phyloP scores from a whole-genome alignment of 2,797 vertebrate genomes.

The Phataginus tricuspis region DNA sequence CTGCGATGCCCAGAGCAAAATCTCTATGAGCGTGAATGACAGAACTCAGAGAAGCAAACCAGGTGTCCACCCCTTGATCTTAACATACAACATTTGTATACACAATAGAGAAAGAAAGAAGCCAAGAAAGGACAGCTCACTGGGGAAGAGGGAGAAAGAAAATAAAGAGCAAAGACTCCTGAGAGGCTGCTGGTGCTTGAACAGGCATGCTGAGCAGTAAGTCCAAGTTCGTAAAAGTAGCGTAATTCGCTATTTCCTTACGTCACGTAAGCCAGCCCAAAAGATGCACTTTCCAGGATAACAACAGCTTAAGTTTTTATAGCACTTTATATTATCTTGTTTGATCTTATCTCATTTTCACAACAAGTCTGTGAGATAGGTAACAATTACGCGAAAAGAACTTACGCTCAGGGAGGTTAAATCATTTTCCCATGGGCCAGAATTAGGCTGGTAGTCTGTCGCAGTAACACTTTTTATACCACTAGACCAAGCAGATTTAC shows the following conservation, averaged over 20 bases:
- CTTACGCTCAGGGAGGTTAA: constrained; percentile 19
- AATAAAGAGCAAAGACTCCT: neutral
- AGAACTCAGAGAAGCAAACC: constrained; percentile 55
- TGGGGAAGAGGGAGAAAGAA: neutral
- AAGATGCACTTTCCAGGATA: constrained; percentile 24
- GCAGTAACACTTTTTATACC: neutral
- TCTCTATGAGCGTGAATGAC: constrained; percentile 63
- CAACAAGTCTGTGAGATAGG: neutral
- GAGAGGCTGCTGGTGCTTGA: neutral
- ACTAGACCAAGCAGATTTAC: neutral
- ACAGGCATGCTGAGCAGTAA: neutral
- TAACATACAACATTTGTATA: constrained; percentile 76
- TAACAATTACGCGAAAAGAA: constrained; percentile 21
- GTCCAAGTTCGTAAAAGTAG: neutral
- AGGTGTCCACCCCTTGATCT: constrained; percentile 76
- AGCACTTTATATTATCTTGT: neutral
- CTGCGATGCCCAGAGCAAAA: constrained; percentile 79
- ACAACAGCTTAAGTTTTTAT: constrained; percentile 31
- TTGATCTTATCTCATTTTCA: constrained; percentile 42
- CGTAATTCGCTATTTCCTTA: constrained; percentile 27
- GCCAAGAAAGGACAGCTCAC: constrained; percentile 18
- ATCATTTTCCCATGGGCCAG: neutral
- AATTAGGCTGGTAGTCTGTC: neutral
- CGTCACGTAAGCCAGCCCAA: neutral
- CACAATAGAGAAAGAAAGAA: constrained; percentile 6